Evolutionary conservation across 2,113 vertebrate genomes (phyloP).

Genomic region (Rostratula benghalensis): DNA sequence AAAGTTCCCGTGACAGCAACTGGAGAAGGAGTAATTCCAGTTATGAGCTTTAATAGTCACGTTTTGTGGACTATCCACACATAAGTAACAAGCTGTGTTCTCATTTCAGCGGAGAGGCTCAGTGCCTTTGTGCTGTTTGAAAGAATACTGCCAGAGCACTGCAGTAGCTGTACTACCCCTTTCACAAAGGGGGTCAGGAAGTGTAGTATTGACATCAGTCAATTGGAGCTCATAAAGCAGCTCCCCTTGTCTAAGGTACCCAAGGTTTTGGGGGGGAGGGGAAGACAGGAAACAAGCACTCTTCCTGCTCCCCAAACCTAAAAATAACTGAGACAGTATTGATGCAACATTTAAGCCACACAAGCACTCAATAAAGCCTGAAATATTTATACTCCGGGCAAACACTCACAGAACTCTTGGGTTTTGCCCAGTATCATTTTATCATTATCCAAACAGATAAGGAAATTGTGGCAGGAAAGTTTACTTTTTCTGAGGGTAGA

Average conservation of each 20-base stretch:
- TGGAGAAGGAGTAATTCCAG: background rate
- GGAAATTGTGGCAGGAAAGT: background rate
- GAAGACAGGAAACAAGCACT: slow-evolving; percentile 1
- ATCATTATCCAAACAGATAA: slow-evolving; percentile 29
- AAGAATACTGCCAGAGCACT: background rate
- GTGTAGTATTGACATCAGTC: accelerated
- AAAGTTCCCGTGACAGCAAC: background rate
- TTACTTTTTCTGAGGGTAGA: background rate
- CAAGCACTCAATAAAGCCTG: background rate
- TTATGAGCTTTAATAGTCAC: background rate
- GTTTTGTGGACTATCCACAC: background rate
- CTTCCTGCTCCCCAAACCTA: slow-evolving; percentile 25
- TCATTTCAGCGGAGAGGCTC: background rate
- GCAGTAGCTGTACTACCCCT: background rate
- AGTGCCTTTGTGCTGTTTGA: background rate
- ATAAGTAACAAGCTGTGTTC: background rate
- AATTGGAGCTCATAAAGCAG: background rate
- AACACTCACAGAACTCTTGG: background rate
- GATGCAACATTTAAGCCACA: background rate
- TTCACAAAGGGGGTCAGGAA: background rate
- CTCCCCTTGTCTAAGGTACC: background rate
- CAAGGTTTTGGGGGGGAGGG: background rate
- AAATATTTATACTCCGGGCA: slow-evolving; percentile 33
- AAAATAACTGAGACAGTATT: background rate
- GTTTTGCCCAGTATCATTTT: background rate